phyloP scores from a whole-genome alignment of 2,797 vertebrate genomes.

The Danio aesculapii region DNA sequence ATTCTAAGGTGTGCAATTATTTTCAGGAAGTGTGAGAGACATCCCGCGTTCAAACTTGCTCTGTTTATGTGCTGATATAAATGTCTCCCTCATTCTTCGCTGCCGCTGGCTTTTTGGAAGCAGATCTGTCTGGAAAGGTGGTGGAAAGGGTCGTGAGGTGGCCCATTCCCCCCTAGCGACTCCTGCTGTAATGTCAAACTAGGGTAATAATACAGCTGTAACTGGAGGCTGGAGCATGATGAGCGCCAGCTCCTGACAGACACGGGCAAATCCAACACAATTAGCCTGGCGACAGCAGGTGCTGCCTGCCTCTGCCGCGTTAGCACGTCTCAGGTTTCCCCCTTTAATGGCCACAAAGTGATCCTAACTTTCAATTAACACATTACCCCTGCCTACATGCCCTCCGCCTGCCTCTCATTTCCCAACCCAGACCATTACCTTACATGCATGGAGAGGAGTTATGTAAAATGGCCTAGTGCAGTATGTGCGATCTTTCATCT shows the following conservation, averaged over 20 bases:
- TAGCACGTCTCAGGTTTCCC: constrained; percentile 89
- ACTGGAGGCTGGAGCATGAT: constrained; percentile 79
- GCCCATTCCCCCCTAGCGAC: constrained; percentile 72
- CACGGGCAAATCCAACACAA: constrained; percentile 83
- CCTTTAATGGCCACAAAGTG: constrained; percentile 91
- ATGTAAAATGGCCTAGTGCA: constrained; percentile 47
- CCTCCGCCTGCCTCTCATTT: constrained; percentile 67
- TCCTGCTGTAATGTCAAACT: constrained; percentile 82
- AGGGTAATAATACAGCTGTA: constrained; percentile 76
- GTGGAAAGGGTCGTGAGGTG: constrained; percentile 70
- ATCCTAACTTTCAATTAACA: constrained; percentile 91
- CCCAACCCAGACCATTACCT: constrained; percentile 74
- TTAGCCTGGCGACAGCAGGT: constrained; percentile 89
- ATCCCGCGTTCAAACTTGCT: background rate
- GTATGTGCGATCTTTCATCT: constrained; percentile 22
- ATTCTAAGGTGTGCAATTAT: no score
- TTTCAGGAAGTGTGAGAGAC: background rate
- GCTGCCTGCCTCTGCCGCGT: constrained; percentile 81
- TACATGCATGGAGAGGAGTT: constrained; percentile 74
- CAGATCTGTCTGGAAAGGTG: constrained; percentile 69
- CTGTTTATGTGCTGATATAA: constrained; percentile 30
- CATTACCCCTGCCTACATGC: constrained; percentile 76
- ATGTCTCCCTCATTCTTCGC: constrained; percentile 26
- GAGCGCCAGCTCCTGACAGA: constrained; percentile 80
- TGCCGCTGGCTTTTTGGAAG: constrained; percentile 70